Base-by-base conservation (phyloP, 2,888 invertebrate genomes). In the Hypomecis atomaria region DNA sequence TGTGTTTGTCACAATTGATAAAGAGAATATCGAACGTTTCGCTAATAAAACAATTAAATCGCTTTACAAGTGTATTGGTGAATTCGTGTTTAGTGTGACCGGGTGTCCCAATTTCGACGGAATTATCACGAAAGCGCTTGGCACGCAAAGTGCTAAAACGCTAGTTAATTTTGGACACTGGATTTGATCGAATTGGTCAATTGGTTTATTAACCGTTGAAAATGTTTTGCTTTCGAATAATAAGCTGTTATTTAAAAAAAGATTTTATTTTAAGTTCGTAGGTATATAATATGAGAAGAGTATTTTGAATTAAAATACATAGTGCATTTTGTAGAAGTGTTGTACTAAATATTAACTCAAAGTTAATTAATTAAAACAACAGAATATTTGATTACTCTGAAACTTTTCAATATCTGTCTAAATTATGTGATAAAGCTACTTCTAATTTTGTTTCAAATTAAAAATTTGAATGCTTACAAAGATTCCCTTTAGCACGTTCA, bases 51-150 rank as follows among this genome's bases (percentile, higher is more conserved):
- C 44, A 50, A 60, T 59, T 61, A 52, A 57, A 70, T 34, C 40
- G 68, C 49, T 62, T 67, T 65, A 37, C 65, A 56, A 65, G 69
- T 70, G 62, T 61, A 71, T 67, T 72, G 71, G 73, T 74, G 73
- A 68, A 70, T 65, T 73, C 72, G 74, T 74, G 74, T 69, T 75
- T 69, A 52, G 53, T 69, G 57, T 77, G 74, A 73, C 78, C 75
- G 62, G 68, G 67, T 74, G 73, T 73, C 72, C 77, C 69, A 72
- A 76, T 78, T 78, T 70, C 66, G 62, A 53, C 44, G 64, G 63
- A 69, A 69, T 70, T 74, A 73, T 72, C 76, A 78, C 70, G 76
- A 65, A 68, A 71, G 50, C 66, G 34, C 44, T 75, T 65, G 70
- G 69, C 70, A 76, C 75, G 74, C 71, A 74, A 71, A 72, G 56